phyloP scores from a whole-genome alignment of 2,113 vertebrate species.

The Plecotus auritus region DNA sequence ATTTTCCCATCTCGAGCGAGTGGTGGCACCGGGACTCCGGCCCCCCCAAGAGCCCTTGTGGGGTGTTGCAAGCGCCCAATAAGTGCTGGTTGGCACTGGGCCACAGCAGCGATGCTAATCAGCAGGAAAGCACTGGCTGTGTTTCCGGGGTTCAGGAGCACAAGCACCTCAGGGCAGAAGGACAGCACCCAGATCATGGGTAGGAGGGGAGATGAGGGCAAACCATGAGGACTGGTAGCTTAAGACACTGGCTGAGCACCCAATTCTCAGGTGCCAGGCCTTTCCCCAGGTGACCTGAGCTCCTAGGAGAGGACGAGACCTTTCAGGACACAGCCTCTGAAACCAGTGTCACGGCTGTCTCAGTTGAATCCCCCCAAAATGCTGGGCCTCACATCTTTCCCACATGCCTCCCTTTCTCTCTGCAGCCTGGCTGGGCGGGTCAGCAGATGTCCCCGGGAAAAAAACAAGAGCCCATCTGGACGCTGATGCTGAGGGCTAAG shows the following conservation, averaged over 20 bases:
- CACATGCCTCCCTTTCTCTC: neutral
- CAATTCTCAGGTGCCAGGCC: neutral
- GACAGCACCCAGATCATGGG: fast-evolving
- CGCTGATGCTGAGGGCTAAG: neutral
- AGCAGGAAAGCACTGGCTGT: fast-evolving
- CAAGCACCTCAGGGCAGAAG: neutral
- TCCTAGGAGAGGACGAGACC: fast-evolving
- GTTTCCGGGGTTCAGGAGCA: neutral
- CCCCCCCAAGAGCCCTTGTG: neutral
- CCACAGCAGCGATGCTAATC: fast-evolving
- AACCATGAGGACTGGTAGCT: neutral
- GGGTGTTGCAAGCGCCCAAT: neutral
- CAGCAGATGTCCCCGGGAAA: neutral
- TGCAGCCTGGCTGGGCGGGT: neutral
- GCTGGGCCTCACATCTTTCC: neutral
- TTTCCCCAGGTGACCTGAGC: neutral
- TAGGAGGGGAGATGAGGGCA: neutral
- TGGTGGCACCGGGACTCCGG: neutral
- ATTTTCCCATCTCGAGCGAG: too few species aligned
- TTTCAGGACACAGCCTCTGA: neutral
- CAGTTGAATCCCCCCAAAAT: neutral
- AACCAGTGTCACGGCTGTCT: neutral
- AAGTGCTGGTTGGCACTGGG: neutral
- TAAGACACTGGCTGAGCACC: neutral
- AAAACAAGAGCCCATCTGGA: neutral